phyloP scores from a whole-genome alignment of 1,140 invertebrate genomes.

The Polypedilum pembai region DNA sequence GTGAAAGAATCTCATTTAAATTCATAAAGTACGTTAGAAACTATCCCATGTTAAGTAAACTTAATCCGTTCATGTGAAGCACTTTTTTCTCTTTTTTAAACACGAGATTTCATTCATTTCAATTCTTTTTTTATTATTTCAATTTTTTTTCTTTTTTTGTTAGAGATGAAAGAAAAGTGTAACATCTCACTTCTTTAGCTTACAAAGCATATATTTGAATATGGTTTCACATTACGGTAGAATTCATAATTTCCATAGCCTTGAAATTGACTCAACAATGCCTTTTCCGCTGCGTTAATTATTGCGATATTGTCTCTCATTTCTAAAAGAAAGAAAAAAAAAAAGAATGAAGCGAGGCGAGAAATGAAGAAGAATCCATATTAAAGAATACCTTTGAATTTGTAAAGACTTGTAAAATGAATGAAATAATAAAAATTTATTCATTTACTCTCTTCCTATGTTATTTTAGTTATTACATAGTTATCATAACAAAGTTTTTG shows the following conservation, averaged over 20 bases:
- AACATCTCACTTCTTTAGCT: constrained; percentile 6
- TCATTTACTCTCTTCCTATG: not conserved
- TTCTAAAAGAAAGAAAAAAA: not conserved
- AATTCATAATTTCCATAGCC: constrained; percentile 18
- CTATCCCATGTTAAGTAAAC: no score
- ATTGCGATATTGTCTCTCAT: not conserved
- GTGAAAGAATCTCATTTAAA: no score
- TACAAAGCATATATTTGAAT: constrained; percentile 19
- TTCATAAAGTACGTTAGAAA: no score
- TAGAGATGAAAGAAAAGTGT: constrained; percentile 18
- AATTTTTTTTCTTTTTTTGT: not conserved
- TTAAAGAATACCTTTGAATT: not conserved
- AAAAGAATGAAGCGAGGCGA: not conserved
- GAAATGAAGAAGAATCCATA: not conserved
- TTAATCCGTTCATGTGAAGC: not conserved
- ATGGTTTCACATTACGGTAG: constrained; percentile 16
- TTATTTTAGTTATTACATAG: no score
- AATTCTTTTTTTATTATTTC: no score
- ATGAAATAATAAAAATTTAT: constrained; percentile 4
- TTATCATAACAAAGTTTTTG: no score
- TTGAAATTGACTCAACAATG: constrained; percentile 8
- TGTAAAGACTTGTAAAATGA: not conserved
- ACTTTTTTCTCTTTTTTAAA: not conserved
- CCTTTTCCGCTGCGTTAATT: constrained; percentile 16
- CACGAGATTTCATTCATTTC: not conserved